phyloP scores from a whole-genome alignment of 2,113 vertebrate genomes.

The Sula dactylatra region DNA sequence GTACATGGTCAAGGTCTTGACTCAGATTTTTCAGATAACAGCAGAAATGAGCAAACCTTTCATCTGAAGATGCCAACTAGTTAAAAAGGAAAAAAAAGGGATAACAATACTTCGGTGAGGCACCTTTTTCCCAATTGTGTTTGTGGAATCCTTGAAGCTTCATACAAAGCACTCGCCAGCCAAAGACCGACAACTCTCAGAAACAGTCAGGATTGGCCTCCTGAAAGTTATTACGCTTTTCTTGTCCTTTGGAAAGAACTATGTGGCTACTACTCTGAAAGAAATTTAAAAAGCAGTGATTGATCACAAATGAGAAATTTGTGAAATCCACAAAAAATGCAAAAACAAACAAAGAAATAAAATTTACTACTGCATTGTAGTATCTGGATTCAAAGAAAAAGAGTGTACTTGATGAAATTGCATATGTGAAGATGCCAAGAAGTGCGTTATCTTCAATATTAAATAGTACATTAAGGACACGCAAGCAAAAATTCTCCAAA shows the following conservation, averaged over 20 bases:
- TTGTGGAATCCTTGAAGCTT: not conserved
- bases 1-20: fast-evolving
- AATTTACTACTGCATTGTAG: not conserved
- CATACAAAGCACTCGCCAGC: fast-evolving
- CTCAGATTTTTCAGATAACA: not conserved
- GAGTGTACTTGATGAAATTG: not conserved
- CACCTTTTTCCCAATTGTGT: not conserved
- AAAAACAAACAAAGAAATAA: not conserved
- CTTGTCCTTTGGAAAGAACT: not conserved
- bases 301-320: not conserved
- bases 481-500: not conserved
- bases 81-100: not conserved
- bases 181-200: not conserved
- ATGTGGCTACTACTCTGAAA: not conserved
- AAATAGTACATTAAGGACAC: not conserved
- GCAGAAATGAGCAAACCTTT: not conserved
- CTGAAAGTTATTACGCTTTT: not conserved
- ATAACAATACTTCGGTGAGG: not conserved
- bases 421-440: not conserved
- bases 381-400: not conserved
- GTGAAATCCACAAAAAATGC: not conserved
- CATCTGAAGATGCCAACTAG: not conserved
- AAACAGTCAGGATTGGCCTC: not conserved
- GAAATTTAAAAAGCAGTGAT: not conserved
- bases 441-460: not conserved